phyloP scores from a whole-genome alignment of 1,140 invertebrate genomes.

The Heliconius melpomene region DNA sequence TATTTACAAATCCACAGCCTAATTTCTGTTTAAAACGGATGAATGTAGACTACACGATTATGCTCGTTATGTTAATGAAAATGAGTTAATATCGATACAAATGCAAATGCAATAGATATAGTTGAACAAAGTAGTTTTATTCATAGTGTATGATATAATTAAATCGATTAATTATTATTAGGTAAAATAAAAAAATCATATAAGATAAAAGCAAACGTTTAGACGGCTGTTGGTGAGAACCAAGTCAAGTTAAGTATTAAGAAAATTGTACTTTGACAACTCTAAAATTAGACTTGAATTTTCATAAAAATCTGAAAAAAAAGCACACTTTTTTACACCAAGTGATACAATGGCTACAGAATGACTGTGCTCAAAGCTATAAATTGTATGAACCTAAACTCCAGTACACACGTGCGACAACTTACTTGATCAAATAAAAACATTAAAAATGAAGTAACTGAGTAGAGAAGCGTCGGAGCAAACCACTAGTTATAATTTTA shows the following conservation, averaged over 20 bases:
- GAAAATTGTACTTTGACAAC: constrained; percentile 23
- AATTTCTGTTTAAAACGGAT: neutral
- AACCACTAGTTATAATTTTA: neutral
- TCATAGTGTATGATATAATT: neutral
- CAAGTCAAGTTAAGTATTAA: constrained; percentile 14
- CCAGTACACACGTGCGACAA: too few species aligned
- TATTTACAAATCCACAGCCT: neutral
- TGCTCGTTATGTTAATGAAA: neutral
- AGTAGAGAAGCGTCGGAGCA: neutral
- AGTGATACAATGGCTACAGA: too few species aligned
- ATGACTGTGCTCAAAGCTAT: too few species aligned
- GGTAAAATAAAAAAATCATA: constrained; percentile 5
- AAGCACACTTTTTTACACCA: too few species aligned
- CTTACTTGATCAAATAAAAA: too few species aligned
- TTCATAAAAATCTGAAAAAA: constrained; percentile 3
- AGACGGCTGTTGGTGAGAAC: constrained; percentile 11
- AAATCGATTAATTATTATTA: neutral
- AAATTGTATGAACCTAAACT: too few species aligned
- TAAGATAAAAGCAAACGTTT: constrained; percentile 17
- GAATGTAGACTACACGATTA: neutral
- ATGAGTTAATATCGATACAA: neutral
- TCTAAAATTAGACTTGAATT: constrained; percentile 20
- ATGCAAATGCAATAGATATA: neutral
- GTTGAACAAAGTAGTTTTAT: neutral
- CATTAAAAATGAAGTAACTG: neutral